Conservation (phyloP, 2,888 invertebrate species). For the Orchesella flavescens region DNA sequence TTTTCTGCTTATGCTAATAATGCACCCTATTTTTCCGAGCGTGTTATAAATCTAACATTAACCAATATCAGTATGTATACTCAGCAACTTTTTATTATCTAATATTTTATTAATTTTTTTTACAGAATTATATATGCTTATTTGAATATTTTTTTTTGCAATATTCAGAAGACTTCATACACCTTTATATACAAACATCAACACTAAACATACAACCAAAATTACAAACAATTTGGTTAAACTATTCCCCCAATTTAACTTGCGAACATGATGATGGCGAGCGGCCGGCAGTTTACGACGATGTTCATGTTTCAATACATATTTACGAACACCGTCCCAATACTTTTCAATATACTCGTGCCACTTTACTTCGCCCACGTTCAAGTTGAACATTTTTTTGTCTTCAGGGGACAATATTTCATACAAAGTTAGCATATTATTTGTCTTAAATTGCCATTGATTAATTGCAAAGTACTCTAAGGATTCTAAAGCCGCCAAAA, state of each 20-base stretch:
- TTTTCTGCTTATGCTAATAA: too few relatives aligned
- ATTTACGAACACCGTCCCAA: conserved; percentile 87
- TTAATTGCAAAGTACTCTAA: conserved; percentile 84
- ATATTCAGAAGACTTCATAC: too few relatives aligned
- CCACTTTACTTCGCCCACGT: conserved; percentile 85
- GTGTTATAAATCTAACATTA: too few relatives aligned
- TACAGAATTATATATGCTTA: too few relatives aligned
- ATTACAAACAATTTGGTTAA: conserved; percentile 80
- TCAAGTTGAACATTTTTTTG: conserved; percentile 80
- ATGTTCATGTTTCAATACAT: conserved; percentile 90
- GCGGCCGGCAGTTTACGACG: conserved; percentile 84
- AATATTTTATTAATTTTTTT: too few relatives aligned
- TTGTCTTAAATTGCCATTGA: conserved; percentile 85
- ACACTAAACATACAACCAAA: too few relatives aligned
- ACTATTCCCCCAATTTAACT: conserved; percentile 85
- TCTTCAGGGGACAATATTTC: conserved; percentile 80
- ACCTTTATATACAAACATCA: too few relatives aligned
- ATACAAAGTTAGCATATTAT: conserved; percentile 80
- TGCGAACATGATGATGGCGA: conserved; percentile 82
- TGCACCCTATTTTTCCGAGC: too few relatives aligned
- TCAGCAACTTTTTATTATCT: too few relatives aligned
- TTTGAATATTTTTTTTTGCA: too few relatives aligned
- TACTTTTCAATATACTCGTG: conserved; percentile 84
- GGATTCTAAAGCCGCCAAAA: conserved; percentile 84
- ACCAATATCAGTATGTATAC: too few relatives aligned